These are phyloP conservation scores for Bungarus multicinctus DNA, from an alignment of 2,113 vertebrate genomes.

Conservation along the genomic window DNA sequence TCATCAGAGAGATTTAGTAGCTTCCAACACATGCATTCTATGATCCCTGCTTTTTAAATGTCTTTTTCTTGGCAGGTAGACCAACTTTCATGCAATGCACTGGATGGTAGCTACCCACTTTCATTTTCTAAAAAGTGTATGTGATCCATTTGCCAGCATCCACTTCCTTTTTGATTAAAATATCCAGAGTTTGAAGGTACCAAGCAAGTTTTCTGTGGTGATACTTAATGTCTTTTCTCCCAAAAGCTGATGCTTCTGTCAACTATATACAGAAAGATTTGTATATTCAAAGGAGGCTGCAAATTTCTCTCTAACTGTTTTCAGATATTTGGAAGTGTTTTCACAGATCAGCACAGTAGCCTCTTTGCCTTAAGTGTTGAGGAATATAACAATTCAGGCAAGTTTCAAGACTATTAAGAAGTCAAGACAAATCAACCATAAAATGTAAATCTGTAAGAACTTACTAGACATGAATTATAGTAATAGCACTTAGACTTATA, in stretches of 20 bases:
- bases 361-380: background rate
- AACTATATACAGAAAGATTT: background rate
- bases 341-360: background rate
- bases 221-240: background rate
- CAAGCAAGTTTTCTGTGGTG: background rate
- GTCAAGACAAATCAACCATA: background rate
- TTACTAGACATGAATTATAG: background rate
- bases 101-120: background rate
- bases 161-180: background rate
- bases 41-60: background rate
- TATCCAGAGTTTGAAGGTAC: background rate
- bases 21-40: background rate
- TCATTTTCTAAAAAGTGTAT: background rate
- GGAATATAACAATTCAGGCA: background rate
- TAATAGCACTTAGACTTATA: no score
- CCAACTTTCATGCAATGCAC: background rate
- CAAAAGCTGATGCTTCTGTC: background rate
- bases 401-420: background rate
- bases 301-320: background rate
- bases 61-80: background rate
- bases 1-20: background rate
- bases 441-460: background rate
- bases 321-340: background rate
- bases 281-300: background rate
- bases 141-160: background rate